Evolutionary conservation across 2,797 vertebrate genomes (phyloP).

Genomic region (Urophycis tenuis): DNA sequence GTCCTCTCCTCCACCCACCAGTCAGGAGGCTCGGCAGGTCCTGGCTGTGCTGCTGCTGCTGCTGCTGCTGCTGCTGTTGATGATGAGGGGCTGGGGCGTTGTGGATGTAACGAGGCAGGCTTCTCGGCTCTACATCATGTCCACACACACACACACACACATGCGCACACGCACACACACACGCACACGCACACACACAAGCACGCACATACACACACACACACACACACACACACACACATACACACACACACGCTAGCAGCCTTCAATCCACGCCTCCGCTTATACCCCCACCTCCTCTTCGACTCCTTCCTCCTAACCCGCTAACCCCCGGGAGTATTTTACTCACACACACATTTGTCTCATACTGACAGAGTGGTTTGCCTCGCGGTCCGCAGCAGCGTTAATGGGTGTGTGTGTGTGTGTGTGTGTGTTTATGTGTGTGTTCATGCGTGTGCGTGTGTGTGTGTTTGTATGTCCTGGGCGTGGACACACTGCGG

Average conservation of each 20-base stretch:
- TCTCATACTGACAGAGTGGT: conserved; percentile 68
- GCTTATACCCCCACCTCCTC: conserved; percentile 32
- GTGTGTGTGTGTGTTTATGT: neutral
- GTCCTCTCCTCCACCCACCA: too few relatives aligned
- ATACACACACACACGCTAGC: too few relatives aligned
- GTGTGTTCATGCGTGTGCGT: conserved; percentile 24
- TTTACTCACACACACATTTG: conserved; percentile 69
- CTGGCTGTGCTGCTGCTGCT: neutral
- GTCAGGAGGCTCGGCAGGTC: neutral
- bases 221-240: too few relatives aligned
- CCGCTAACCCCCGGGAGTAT: conserved; percentile 60
- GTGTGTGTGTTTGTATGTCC: conserved; percentile 1
- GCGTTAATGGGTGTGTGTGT: conserved; percentile 50
- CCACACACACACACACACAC: neutral
- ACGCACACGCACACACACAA: neutral
- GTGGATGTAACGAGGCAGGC: conserved; percentile 51
- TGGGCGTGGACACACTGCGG: conserved; percentile 10
- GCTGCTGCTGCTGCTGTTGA: neutral
- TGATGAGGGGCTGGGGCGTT: neutral
- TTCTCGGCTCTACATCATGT: conserved; percentile 40
- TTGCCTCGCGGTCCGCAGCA: conserved; percentile 11
- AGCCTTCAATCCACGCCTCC: neutral
- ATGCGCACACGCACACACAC: neutral
- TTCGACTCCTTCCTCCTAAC: conserved; percentile 6
- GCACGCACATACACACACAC: neutral